Evolutionary conservation across 2,113 vertebrate species (phyloP).

Genomic region (Dryoscopus gambensis): DNA sequence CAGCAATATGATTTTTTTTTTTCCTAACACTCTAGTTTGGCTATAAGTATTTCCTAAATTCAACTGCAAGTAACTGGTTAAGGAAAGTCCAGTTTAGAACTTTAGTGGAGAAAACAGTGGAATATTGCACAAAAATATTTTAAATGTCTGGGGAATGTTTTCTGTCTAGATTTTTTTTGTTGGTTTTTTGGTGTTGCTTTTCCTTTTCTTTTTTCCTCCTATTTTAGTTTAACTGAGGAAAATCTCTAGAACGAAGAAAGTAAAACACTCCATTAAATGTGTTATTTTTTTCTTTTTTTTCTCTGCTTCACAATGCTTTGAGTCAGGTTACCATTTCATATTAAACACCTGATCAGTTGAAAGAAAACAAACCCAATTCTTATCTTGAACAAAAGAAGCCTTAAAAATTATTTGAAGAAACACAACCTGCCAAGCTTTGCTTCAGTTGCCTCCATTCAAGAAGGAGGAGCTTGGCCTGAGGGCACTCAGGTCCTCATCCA

Average conservation of each 20-base stretch:
- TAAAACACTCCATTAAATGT: background rate
- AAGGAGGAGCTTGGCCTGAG: background rate
- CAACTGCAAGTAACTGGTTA: background rate
- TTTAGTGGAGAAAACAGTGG: background rate
- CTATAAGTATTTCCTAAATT: background rate
- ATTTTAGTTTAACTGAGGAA: background rate
- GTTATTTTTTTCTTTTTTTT: no score
- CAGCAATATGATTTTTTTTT: background rate
- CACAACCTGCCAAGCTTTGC: background rate
- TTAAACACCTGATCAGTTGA: background rate
- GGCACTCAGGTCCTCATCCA: background rate
- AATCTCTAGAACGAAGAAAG: background rate
- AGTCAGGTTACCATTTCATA: background rate
- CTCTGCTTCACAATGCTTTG: background rate
- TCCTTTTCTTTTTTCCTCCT: fast-evolving
- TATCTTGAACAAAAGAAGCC: background rate
- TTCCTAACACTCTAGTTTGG: background rate
- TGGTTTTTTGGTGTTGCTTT: fast-evolving
- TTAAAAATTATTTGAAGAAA: background rate
- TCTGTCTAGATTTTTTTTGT: background rate
- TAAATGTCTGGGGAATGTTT: background rate
- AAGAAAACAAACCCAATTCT: background rate
- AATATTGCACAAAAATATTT: background rate
- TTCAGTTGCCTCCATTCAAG: background rate
- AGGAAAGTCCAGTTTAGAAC: background rate